Conservation (phyloP, 2,797 vertebrate species). For the Pseudopleuronectes americanus region DNA sequence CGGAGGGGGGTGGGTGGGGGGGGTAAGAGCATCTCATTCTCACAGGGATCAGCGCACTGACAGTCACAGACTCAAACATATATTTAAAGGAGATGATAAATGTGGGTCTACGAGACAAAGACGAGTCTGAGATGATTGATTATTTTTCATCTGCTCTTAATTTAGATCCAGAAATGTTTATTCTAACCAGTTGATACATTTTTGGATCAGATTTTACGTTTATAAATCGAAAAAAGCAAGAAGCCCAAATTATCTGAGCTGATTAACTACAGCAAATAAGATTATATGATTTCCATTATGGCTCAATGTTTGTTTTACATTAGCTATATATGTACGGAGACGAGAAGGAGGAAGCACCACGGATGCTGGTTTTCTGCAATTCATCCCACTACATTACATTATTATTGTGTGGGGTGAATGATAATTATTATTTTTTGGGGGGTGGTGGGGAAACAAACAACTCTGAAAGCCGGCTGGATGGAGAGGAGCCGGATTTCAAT, state of each 20-base stretch:
- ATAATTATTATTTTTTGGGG: conserved; percentile 25
- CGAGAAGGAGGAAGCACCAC: conserved; percentile 54
- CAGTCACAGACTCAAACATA: too few species aligned
- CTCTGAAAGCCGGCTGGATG: conserved; percentile 50
- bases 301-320: too few species aligned
- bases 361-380: conserved; percentile 68
- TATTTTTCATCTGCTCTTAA: neutral
- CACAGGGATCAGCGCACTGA: too few species aligned
- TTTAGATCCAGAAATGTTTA: too few species aligned
- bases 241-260: too few species aligned
- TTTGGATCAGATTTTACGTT: too few species aligned
- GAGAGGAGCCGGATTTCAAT: conserved; percentile 49
- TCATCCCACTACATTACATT: conserved; percentile 65
- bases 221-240: too few species aligned
- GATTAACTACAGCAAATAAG: too few species aligned
- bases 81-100: neutral
- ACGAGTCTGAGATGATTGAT: too few species aligned
- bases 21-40: neutral
- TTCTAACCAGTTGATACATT: too few species aligned
- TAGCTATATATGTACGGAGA: conserved; percentile 53
- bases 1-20: conserved; percentile 35
- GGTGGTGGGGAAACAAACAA: conserved; percentile 40
- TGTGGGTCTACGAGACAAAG: too few species aligned
- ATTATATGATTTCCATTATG: too few species aligned
- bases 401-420: conserved; percentile 65